These are phyloP conservation scores for Cynopterus brachyotis DNA, from an alignment of 2,113 vertebrate genomes.

Conservation along the genomic window DNA sequence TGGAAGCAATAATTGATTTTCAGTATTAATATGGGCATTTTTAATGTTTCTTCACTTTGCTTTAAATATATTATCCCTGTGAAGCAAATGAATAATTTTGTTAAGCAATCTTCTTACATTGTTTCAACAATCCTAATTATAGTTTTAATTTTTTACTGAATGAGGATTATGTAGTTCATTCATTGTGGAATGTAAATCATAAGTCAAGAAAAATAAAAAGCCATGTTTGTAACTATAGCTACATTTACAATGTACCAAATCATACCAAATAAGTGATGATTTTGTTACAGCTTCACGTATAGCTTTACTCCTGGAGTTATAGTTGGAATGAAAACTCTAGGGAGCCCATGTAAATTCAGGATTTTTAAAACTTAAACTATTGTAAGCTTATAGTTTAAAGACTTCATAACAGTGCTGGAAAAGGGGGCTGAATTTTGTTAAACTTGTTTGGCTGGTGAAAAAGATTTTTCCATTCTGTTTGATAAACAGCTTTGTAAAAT, in stretches of 20 bases:
- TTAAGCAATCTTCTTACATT: not conserved
- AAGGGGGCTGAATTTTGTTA: conserved; percentile 46
- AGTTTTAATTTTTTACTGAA: not conserved
- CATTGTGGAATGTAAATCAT: not conserved
- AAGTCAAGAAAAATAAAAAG: conserved; percentile 6
- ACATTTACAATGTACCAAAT: conserved; percentile 63
- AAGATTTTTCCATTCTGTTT: conserved; percentile 60
- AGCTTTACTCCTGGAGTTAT: conserved; percentile 27
- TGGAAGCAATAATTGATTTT: not conserved
- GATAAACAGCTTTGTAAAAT: conserved; percentile 70
- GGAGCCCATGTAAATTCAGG: conserved; percentile 27
- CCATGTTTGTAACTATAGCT: not conserved
- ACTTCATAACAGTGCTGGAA: conserved; percentile 45
- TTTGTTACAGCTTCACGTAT: not conserved
- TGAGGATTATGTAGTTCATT: not conserved
- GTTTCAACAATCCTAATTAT: not conserved
- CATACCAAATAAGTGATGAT: conserved; percentile 46
- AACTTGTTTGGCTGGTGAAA: conserved; percentile 32
- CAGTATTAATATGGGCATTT: not conserved
- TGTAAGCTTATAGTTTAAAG: not conserved
- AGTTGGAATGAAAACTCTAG: conserved; percentile 12
- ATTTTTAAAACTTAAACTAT: conserved; percentile 38
- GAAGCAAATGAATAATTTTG: not conserved
- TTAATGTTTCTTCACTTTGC: conserved; percentile 33
- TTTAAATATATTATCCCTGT: not conserved